Conservation (phyloP, 2,113 vertebrate genomes). For the Casuarius casuarius region DNA sequence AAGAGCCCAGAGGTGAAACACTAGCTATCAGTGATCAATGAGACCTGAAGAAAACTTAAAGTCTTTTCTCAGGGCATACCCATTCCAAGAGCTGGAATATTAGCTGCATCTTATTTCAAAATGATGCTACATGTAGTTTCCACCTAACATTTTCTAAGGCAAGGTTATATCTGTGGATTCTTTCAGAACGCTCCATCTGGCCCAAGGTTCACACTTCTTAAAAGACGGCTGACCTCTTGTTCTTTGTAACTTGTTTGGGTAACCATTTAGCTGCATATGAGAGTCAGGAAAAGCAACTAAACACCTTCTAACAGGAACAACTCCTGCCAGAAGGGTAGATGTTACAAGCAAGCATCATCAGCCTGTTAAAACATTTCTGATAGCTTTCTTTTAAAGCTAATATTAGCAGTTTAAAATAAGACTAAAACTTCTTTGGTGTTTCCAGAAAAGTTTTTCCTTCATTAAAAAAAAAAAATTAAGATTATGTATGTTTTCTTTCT, state of each 20-base stretch:
- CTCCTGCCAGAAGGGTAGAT: background rate
- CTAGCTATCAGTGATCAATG: background rate
- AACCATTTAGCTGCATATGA: background rate
- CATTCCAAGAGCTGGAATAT: background rate
- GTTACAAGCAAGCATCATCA: background rate
- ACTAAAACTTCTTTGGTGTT: background rate
- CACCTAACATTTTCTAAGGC: background rate
- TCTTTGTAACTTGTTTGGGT: background rate
- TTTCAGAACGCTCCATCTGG: background rate
- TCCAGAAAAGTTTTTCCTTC: background rate
- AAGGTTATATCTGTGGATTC: background rate
- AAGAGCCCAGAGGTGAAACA: background rate
- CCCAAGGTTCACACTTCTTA: background rate
- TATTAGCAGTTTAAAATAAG: background rate
- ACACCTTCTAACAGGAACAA: background rate
- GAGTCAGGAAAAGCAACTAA: background rate
- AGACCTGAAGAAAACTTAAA: background rate
- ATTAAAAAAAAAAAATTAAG: background rate
- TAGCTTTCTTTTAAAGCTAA: background rate
- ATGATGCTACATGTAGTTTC: background rate
- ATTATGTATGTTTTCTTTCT: background rate
- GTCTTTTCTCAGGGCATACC: background rate
- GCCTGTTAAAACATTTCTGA: background rate
- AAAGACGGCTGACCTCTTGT: background rate
- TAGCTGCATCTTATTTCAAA: background rate